These are phyloP conservation scores for Gortyna flavago DNA, from an alignment of 2,888 invertebrate species.

Conservation along the genomic window DNA sequence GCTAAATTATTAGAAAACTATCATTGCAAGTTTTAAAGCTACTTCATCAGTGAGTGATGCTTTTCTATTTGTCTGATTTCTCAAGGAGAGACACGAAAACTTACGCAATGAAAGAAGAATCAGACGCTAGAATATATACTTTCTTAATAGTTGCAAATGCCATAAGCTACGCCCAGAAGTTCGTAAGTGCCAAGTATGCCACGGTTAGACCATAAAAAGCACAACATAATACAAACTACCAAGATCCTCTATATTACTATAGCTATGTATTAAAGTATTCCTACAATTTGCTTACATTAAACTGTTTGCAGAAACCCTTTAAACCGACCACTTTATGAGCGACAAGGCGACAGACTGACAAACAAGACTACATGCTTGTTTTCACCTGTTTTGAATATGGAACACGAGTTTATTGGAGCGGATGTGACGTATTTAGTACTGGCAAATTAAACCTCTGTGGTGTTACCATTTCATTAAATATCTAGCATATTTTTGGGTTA, in stretches of 20 bases:
- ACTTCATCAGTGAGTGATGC: background rate
- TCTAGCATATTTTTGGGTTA: slow-evolving; percentile 41
- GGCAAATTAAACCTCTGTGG: slow-evolving; percentile 30
- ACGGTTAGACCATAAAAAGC: slow-evolving; percentile 50
- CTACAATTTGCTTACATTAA: slow-evolving; percentile 53
- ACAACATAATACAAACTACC: slow-evolving; percentile 49
- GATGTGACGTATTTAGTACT: slow-evolving; percentile 54
- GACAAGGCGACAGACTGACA: slow-evolving; percentile 53
- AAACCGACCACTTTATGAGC: slow-evolving; percentile 55
- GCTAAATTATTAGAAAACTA: background rate
- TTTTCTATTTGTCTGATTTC: background rate
- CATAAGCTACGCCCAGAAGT: slow-evolving; percentile 37
- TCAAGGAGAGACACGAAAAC: background rate
- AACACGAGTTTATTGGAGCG: slow-evolving; percentile 52
- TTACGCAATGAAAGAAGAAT: slow-evolving; percentile 3
- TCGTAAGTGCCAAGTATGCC: slow-evolving; percentile 31
- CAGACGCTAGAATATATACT: background rate
- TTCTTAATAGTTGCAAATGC: slow-evolving; percentile 28
- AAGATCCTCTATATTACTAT: slow-evolving; percentile 50
- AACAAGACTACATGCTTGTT: slow-evolving; percentile 49
- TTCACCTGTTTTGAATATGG: slow-evolving; percentile 56
- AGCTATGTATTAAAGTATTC: slow-evolving; percentile 43
- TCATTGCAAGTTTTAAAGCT: too few relatives aligned
- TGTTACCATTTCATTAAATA: slow-evolving; percentile 45
- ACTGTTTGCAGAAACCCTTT: slow-evolving; percentile 47